Evolutionary conservation across 2,888 invertebrate species (phyloP).

Genomic region (Suillia variegata): DNA sequence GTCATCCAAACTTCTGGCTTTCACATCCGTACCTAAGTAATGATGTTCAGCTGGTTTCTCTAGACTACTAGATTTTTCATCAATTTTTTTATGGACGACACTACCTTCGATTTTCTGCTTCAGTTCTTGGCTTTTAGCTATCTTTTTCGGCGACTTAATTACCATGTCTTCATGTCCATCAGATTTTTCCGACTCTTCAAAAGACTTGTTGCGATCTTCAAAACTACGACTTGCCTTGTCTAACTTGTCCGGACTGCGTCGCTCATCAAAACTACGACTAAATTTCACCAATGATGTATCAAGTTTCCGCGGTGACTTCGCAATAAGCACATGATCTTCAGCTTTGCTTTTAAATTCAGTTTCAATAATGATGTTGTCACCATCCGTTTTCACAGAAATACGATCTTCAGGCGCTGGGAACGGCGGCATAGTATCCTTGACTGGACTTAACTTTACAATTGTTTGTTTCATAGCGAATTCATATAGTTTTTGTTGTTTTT

Average conservation of each 20-base stretch:
- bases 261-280: constrained; percentile 70
- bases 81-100: constrained; percentile 68
- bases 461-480: constrained; percentile 78
- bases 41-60: constrained; percentile 69
- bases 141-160: constrained; percentile 67
- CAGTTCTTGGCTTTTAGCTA: constrained; percentile 67
- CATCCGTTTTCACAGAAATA: constrained; percentile 74
- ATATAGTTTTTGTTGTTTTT: constrained; percentile 76
- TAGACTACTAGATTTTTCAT: constrained; percentile 70
- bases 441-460: constrained; percentile 74
- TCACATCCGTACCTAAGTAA: constrained; percentile 67
- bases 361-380: constrained; percentile 72
- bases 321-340: constrained; percentile 77
- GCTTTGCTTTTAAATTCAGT: constrained; percentile 76
- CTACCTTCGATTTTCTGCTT: constrained; percentile 70
- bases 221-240: constrained; percentile 69
- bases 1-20: constrained; percentile 73
- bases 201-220: constrained; percentile 69
- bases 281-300: constrained; percentile 68
- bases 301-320: constrained; percentile 74
- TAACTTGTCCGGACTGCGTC: constrained; percentile 64
- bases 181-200: constrained; percentile 69
- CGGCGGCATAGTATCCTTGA: constrained; percentile 73
- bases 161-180: constrained; percentile 61
- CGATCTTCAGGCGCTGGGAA: constrained; percentile 77